Base-by-base conservation (phyloP, 2,113 vertebrate genomes). In the Elaphurus davidianus region DNA sequence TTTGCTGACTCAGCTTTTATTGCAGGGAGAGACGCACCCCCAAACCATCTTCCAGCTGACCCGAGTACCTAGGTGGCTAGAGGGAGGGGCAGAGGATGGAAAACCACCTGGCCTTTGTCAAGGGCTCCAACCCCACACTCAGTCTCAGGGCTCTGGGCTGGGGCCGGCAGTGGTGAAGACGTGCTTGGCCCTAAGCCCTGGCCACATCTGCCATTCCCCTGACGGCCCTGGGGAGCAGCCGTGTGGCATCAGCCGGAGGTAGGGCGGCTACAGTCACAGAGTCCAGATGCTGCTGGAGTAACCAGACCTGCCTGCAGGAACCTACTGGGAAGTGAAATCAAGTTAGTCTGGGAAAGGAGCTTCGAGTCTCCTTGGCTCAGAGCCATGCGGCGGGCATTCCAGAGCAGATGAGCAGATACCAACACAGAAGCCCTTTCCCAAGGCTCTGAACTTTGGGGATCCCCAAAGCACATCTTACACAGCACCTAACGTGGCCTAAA, bases 291-390 rank as follows among this genome's bases (percentile, higher is more conserved):
- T 40, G 47, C 78, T 74, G 92, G 19, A 87, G 83, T 74, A 93
- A 87, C 60, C 23, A 89, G 33, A 78, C 13, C 50, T 74, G 89
- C 71, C 67, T 91, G 57, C n/a, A 25, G 47, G 50, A 59, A 84
- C 62, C 71, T 62, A 50, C 15, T 25, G 27, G 82, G 92, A 96
- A 97, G 85, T 94, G 45, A 96, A 67, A 96, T 96, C 36, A 79
- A 62, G 97, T 90, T 91, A 52, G 59, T 11, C 40, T 64, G 30
- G 90, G 74, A 64, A 90, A 84, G 43, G 64, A 91, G 43, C 33
- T 60, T 81, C 27, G 30, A 27, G 47, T 15, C n/a, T 78, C 59
- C 19, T 9, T 3, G 50, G 50, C 92, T 92, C 54, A 90, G 71
- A 71, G 87, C n/a, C 54, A 50, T 33, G 40, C 28, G 0, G 3